These are phyloP conservation scores for Torymus auratus DNA, from an alignment of 2,888 invertebrate genomes.

Conservation along the genomic window DNA sequence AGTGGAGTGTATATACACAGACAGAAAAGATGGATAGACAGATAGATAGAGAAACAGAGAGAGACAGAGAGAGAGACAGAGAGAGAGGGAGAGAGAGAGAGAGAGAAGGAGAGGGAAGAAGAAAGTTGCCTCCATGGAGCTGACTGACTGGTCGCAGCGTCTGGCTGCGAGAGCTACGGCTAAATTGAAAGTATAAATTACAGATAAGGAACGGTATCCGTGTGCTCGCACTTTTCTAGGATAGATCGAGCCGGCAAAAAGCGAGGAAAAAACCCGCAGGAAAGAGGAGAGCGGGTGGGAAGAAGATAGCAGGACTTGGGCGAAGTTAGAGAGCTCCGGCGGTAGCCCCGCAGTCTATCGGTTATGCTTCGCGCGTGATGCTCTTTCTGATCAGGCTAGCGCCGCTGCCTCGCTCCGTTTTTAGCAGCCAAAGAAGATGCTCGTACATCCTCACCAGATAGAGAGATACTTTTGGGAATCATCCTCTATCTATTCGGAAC, in stretches of 20 bases:
- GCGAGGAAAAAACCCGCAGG: slow-evolving; percentile 3
- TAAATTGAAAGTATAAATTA: slow-evolving; percentile 75
- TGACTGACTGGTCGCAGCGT: slow-evolving; percentile 48
- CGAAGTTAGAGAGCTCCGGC: background rate
- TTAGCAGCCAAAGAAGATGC: slow-evolving; percentile 48
- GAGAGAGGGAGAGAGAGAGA: slow-evolving; percentile 13
- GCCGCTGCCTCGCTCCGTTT: background rate
- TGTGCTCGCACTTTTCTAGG: background rate
- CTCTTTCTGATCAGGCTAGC: slow-evolving; percentile 67
- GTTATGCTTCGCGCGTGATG: slow-evolving; percentile 72
- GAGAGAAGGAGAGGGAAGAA: slow-evolving; percentile 17
- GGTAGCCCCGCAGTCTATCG: slow-evolving; percentile 61
- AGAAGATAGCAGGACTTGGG: slow-evolving; percentile 28
- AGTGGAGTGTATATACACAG: background rate
- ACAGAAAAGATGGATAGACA: slow-evolving; percentile 2
- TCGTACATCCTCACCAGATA: slow-evolving; percentile 30
- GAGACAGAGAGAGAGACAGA: background rate
- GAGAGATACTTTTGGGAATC: slow-evolving; percentile 53
- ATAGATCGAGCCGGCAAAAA: slow-evolving; percentile 29
- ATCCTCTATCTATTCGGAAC: slow-evolving; percentile 62
- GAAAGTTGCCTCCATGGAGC: slow-evolving; percentile 34
- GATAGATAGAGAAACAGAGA: background rate
- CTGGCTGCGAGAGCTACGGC: slow-evolving; percentile 52
- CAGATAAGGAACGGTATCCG: slow-evolving; percentile 68
- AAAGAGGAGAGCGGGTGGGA: slow-evolving; percentile 15